Evolutionary conservation across 2,888 invertebrate genomes (phyloP), one percentile per base, ranked within the genome.

Genomic region (Alitta virens): DNA sequence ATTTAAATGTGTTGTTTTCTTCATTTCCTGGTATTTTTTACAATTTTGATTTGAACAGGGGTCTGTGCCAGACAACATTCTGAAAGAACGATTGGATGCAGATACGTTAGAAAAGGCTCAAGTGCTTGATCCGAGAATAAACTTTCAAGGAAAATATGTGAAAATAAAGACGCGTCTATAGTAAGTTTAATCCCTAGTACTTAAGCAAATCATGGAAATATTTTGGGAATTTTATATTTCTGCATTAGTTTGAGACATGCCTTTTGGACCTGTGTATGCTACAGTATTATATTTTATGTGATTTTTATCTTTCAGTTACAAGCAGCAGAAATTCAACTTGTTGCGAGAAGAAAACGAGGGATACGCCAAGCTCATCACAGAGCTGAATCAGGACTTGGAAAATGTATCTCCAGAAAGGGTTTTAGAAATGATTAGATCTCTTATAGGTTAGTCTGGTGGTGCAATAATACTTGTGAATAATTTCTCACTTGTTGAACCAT

Each of bases 281-380:
- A n/a, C n/a, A n/a, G n/a, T n/a, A n/a, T n/a, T n/a, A n/a, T n/a
- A n/a, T n/a, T n/a, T 40, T 12, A 40, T n/a, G n/a, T 49, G 49
- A 33, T 12, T 9, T 50, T n/a, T 51, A 16, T 60, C 68, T 87
- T 88, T 66, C 83, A 98, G 98, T 83, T 99, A 98, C 83, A 99
- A 99, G 82, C 99, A 99, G 83, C 90, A 96, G 74, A 98, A 99
- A 79, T 99, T 97, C 83, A 99, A 99, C 85, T 86, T 99, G 74
- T 91, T 98, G 78, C 88, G 99, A 60, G 99, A 99, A 85, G 99
- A 99, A 85, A 95, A 92, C 84, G 99, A 99, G 86, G 99, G 99
- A 5, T 99, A 95, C 85, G 91, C 98, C 1, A 99, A 99, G 83
- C 85, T 98, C 52, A 89, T 96, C 63, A 90, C 93, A 21, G 97